Percentiles rank a stretch among this genome's conserved stretches.
phyloP scores from a whole-genome alignment of 2,797 vertebrate genomes.

The Chiroxiphia lanceolata region DNA sequence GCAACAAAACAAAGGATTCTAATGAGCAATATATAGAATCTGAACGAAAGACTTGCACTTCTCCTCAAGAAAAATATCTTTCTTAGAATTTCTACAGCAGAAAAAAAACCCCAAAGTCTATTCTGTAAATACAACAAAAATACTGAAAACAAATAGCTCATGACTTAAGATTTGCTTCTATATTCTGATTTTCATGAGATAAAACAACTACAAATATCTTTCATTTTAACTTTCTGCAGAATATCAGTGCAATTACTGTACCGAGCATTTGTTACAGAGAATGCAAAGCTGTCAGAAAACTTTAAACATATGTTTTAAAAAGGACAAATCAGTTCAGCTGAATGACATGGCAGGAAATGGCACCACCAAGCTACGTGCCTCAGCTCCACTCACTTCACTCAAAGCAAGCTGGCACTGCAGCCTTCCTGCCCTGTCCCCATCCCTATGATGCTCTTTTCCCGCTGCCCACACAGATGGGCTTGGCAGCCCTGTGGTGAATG shows the following conservation, averaged over 20 bases:
- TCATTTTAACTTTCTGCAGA: not conserved
- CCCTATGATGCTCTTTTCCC: not conserved
- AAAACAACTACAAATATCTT: not conserved
- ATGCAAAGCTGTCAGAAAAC: not conserved
- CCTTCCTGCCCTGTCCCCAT: not conserved
- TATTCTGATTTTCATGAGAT: not conserved
- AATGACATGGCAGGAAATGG: not conserved
- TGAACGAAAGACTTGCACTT: not conserved
- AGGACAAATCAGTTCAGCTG: not conserved
- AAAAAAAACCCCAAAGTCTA: not conserved
- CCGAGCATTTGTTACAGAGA: not conserved
- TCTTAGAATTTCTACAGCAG: not conserved
- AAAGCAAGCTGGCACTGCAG: not conserved
- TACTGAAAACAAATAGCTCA: not conserved
- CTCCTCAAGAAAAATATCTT: not conserved
- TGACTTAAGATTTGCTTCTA: not conserved
- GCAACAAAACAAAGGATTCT: not conserved
- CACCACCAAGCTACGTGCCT: rapidly evolving
- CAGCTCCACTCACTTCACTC: not conserved
- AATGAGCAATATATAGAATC: not conserved
- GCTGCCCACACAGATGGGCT: not conserved
- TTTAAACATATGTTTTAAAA: not conserved
- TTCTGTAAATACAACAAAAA: not conserved
- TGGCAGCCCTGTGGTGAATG: not conserved
- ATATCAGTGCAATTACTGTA: not conserved